Evolutionary conservation across 2,888 invertebrate genomes (phyloP).

Genomic region (Helicoverpa assulta): DNA sequence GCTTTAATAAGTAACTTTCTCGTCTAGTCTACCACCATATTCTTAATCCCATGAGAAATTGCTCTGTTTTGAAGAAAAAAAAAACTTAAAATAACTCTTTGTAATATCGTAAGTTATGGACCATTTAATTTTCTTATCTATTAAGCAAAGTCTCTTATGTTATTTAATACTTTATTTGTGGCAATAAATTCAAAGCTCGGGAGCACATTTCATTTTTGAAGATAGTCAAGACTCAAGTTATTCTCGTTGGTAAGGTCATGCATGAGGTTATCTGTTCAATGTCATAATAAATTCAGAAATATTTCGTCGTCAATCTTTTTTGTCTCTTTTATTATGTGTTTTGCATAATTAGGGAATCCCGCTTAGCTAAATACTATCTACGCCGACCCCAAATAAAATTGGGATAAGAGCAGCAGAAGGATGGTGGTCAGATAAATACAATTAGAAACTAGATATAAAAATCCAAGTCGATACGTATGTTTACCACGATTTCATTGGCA

Average conservation of each 20-base stretch:
- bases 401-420: no score
- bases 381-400: no score
- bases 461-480: not conserved
- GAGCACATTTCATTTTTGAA: constrained; percentile 46
- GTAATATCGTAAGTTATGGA: constrained; percentile 20
- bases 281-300: constrained; percentile 39
- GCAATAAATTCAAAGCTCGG: constrained; percentile 42
- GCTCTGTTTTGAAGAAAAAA: constrained; percentile 40
- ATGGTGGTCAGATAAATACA: no score
- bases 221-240: constrained; percentile 43
- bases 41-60: constrained; percentile 40
- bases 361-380: not conserved
- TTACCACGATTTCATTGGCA: constrained; percentile 28
- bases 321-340: constrained; percentile 10
- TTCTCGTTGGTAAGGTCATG: constrained; percentile 41
- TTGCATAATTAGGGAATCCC: constrained; percentile 1
- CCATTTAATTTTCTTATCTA: constrained; percentile 44
- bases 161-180: constrained; percentile 42
- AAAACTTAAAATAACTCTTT: not conserved
- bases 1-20: constrained; percentile 25
- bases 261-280: constrained; percentile 36
- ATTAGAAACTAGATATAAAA: not conserved
- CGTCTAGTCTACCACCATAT: constrained; percentile 45
- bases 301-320: constrained; percentile 18
- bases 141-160: constrained; percentile 33